A percentile compares a stretch with the other conserved stretches of the same genome.
Conservation (phyloP, 1,140 invertebrate genomes). For the Callitettix versicolor region DNA sequence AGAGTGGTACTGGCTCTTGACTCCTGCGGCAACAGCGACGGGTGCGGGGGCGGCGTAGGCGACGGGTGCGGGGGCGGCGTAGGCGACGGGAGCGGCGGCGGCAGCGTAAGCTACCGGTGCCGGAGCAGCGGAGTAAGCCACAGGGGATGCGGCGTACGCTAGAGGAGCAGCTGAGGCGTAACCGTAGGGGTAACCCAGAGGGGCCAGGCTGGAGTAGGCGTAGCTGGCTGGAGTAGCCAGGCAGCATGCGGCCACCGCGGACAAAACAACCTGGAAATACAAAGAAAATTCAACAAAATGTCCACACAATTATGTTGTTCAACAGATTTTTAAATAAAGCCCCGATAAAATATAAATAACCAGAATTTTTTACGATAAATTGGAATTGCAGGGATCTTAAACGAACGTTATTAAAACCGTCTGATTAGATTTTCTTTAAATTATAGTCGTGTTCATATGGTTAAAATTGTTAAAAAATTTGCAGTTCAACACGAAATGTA, state of each 20-base stretch:
- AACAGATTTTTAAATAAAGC: too few species aligned
- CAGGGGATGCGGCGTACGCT: not conserved
- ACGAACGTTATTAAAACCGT: too few species aligned
- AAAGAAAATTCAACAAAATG: too few species aligned
- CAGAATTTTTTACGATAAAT: too few species aligned
- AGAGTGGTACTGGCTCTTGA: conserved; percentile 41
- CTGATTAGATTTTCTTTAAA: too few species aligned
- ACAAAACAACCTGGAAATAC: conserved; percentile 30
- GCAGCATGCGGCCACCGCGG: conserved; percentile 25
- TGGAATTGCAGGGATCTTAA: too few species aligned
- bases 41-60: conserved; percentile 20
- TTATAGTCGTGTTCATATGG: too few species aligned
- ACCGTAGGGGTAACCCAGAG: conserved; percentile 20
- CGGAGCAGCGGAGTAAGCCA: conserved; percentile 5
- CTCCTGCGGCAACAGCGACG: conserved; percentile 24
- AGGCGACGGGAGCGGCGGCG: conserved; percentile 7
- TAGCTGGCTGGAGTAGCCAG: conserved; percentile 21
- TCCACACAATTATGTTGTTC: too few species aligned
- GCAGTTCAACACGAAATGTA: too few species aligned
- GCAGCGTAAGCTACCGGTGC: conserved; percentile 10
- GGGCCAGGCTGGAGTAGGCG: conserved; percentile 20
- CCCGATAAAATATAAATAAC: too few species aligned
- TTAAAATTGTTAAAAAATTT: too few species aligned
- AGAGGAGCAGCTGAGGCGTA: conserved; percentile 18
- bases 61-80: conserved; percentile 8